Conservation (phyloP, 2,797 vertebrate genomes). For the Poeciliopsis presidionis region DNA sequence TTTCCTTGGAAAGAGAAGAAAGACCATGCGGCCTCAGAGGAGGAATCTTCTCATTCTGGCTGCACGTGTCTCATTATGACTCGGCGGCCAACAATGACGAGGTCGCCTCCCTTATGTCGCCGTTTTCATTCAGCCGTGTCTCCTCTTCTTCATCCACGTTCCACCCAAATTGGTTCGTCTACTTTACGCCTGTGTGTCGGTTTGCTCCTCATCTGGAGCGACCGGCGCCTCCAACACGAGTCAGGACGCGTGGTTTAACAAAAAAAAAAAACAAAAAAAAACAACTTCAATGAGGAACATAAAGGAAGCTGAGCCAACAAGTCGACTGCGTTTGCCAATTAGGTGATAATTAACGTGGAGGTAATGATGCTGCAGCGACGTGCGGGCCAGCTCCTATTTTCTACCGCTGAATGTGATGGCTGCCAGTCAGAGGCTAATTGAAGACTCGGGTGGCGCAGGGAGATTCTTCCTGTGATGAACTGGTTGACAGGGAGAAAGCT, state of each 20-base stretch:
- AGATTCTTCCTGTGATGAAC: conserved; percentile 90
- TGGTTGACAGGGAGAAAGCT: conserved; percentile 90
- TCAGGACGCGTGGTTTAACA: conserved; percentile 56
- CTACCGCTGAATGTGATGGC: conserved; percentile 82
- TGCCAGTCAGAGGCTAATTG: conserved; percentile 86
- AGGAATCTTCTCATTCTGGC: conserved; percentile 79
- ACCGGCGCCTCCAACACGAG: conserved; percentile 79
- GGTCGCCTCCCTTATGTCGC: conserved; percentile 67
- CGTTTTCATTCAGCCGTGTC: conserved; percentile 59
- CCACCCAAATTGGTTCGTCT: conserved; percentile 82
- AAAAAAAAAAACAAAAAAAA: conserved; percentile 32
- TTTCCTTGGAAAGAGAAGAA: conserved; percentile 60
- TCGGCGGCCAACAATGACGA: conserved; percentile 69
- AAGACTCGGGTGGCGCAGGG: conserved; percentile 64
- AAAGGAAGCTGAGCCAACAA: conserved; percentile 64
- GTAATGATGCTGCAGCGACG: conserved; percentile 84
- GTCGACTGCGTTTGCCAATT: conserved; percentile 84
- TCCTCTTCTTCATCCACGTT: conserved; percentile 52
- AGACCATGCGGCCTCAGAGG: conserved; percentile 53
- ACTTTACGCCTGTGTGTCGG: conserved; percentile 82
- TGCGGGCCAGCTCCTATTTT: conserved; percentile 84
- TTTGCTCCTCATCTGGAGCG: conserved; percentile 78
- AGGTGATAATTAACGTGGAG: conserved; percentile 88
- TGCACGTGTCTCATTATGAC: conserved; percentile 91
- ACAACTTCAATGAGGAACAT: conserved; percentile 75